A percentile compares a stretch with the other conserved stretches of the same genome.
Evolutionary conservation across 2,797 vertebrate species (phyloP).

Genomic region (Pseudochromis fuscus): DNA sequence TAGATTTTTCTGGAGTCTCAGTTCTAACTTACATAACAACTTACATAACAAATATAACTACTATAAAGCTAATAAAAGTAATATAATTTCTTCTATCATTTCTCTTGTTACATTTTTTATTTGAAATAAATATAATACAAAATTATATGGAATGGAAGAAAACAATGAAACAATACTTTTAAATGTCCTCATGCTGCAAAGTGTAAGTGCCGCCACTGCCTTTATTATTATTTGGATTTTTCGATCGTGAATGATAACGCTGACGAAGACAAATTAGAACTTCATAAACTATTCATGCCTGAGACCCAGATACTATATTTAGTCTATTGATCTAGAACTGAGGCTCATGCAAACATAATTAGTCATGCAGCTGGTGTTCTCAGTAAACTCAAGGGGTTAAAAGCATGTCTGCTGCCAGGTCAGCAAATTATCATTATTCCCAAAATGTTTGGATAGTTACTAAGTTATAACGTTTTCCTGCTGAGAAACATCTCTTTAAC

Average conservation of each 20-base stretch:
- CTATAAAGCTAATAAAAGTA: too few relatives aligned
- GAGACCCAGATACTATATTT: constrained; percentile 15
- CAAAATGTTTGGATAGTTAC: not conserved
- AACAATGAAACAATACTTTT: not conserved
- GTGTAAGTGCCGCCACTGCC: not conserved
- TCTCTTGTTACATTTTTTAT: too few relatives aligned
- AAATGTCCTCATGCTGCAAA: not conserved
- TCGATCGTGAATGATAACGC: not conserved
- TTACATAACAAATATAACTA: too few relatives aligned
- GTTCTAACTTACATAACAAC: too few relatives aligned
- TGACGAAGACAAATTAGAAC: not conserved
- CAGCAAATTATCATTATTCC: too few relatives aligned
- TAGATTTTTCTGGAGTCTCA: too few relatives aligned
- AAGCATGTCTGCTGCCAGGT: not conserved
- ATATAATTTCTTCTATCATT: too few relatives aligned
- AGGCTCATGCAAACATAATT: constrained; percentile 13
- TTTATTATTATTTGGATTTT: not conserved
- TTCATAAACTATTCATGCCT: constrained; percentile 19
- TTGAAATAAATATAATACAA: too few relatives aligned
- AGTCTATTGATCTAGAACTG: constrained; percentile 8
- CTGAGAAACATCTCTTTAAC: too few relatives aligned
- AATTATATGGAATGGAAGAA: too few relatives aligned
- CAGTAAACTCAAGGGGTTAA: not conserved
- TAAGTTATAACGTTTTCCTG: not conserved
- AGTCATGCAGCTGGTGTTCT: not conserved